These are phyloP conservation scores for Macaca nemestrina DNA, from an alignment of 2,113 vertebrate genomes.

Conservation along the genomic window DNA sequence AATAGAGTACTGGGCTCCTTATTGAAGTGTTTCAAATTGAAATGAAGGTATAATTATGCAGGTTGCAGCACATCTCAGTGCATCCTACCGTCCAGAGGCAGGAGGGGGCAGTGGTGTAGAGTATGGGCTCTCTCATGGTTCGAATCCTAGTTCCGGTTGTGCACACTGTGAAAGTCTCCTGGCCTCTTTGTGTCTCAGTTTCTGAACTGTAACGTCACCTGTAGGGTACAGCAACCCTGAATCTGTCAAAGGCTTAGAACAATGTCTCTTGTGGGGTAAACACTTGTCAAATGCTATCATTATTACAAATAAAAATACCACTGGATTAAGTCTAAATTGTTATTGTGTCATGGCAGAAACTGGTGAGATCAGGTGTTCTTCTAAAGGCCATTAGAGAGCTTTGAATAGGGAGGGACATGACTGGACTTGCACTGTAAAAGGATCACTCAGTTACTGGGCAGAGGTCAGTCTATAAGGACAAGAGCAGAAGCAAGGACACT, in stretches of 20 bases:
- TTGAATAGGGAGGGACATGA: not conserved
- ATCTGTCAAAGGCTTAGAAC: not conserved
- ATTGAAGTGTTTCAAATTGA: not conserved
- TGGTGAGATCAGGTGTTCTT: not conserved
- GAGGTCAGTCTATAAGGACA: not conserved
- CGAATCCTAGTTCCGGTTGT: not conserved
- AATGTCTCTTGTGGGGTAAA: not conserved
- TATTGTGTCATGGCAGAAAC: not conserved
- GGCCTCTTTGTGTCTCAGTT: not conserved
- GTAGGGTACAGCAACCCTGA: not conserved
- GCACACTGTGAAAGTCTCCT: not conserved
- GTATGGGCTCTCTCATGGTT: not conserved
- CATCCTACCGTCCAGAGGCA: not conserved
- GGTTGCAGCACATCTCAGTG: not conserved
- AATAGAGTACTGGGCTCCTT: not conserved
- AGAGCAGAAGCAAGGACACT: not conserved
- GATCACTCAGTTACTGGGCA: not conserved
- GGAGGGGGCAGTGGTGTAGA: too few species aligned
- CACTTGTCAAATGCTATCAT: not conserved
- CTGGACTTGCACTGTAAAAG: not conserved
- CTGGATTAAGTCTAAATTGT: not conserved
- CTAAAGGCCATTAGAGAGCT: not conserved
- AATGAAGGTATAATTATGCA: not conserved
- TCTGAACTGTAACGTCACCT: not conserved
- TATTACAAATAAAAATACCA: not conserved